Base-by-base conservation (phyloP, 23 tunicate species). In the Styela plicata region DNA sequence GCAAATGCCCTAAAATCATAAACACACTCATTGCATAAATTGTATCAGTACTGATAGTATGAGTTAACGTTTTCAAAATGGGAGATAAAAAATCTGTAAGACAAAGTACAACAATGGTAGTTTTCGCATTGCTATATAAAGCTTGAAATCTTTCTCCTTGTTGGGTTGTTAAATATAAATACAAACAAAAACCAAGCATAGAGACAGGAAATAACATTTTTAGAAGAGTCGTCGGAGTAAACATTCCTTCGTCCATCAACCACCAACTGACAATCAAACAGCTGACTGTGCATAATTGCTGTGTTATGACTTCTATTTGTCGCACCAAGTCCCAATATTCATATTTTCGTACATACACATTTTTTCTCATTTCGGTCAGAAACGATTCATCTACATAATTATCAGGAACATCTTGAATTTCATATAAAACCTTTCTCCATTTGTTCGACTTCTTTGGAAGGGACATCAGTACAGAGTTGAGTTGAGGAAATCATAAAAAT, bases 1-100 rank as follows among this genome's bases (percentile, higher is more conserved):
- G 68, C 24, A 93, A 70, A 78, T 93, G 98, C 1, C 90, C 89
- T 13, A 88, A 31, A 3, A 82, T 10, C 90, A 85, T 86, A 0
- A 88, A 25, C 22, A 80, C 31, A 3, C 86, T 81, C 98, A 93
- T 93, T 36, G 98, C 81, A 84, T 93, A 93, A 1, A 93, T 36
- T 21, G 98, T 93, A 69, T 93, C 98, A 36, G 92, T 88, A 75
- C 98, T 93, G 10, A 93, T 85, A 34, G 98, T 93, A 70, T 93
- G 93, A 22, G 98, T 93, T 1, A 93, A 69, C 30, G 98, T 93
- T 68, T 80, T 64, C 64, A 93, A 65, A 21, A 93, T 83, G 5
- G 98, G 98, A 19, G 98, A 85, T 0, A 85, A 74, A 85, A 84
- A 93, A 44, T 76, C 83, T 10, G 90, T 85, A 34, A 88, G 74